These are phyloP conservation scores for Nannoperca obscura DNA, from an alignment of 2,797 vertebrate genomes.

Conservation along the genomic window DNA sequence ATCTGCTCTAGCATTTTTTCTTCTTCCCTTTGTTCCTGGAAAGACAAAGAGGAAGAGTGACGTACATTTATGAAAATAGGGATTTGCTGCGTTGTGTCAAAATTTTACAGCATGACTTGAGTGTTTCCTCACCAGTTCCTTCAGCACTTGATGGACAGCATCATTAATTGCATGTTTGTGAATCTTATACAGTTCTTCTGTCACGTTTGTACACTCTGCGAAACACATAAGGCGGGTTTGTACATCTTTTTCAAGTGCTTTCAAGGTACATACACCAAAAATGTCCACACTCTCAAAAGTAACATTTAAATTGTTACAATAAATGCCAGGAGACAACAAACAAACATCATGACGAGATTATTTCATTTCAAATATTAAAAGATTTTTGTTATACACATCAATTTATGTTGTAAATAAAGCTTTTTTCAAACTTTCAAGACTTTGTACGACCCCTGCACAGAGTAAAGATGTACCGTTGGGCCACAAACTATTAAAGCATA, in stretches of 20 bases:
- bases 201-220: conserved; percentile 72
- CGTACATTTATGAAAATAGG: not conserved
- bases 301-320: too few relatives aligned
- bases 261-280: too few relatives aligned
- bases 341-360: too few relatives aligned
- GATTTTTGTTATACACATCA: too few relatives aligned
- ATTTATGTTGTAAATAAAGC: too few relatives aligned
- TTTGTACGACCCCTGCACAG: too few relatives aligned
- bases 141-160: conserved; percentile 54
- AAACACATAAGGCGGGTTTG: not conserved
- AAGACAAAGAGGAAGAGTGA: conserved; percentile 22
- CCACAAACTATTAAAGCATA: not conserved
- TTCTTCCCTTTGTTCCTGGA: conserved; percentile 48
- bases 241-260: too few relatives aligned
- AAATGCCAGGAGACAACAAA: too few relatives aligned
- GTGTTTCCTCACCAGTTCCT: conserved; percentile 68
- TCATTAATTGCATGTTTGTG: conserved; percentile 63
- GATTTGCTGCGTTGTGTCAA: conserved; percentile 5
- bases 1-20: not conserved
- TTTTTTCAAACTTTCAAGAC: too few relatives aligned
- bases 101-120: not conserved
- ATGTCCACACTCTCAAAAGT: too few relatives aligned
- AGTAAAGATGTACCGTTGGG: not conserved
- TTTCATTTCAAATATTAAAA: too few relatives aligned
- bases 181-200: conserved; percentile 64